Evolutionary conservation across 1,140 invertebrate species (phyloP).

Genomic region (Solenopsis invicta): DNA sequence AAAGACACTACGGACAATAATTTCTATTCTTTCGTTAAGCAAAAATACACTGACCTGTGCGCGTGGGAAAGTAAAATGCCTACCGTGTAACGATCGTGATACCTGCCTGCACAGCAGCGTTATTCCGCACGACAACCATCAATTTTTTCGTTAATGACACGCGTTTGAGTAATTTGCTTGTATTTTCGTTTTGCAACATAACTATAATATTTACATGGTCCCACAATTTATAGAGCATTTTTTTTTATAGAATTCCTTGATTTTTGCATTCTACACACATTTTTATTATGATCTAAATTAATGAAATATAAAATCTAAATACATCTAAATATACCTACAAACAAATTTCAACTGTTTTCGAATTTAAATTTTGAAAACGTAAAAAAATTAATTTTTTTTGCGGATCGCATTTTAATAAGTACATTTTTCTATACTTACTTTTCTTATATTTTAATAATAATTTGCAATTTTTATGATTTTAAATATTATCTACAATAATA

Average conservation of each 20-base stretch:
- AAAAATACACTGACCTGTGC: conserved; percentile 42
- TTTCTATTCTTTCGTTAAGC: conserved; percentile 53
- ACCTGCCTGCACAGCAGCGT: background rate
- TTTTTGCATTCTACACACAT: background rate
- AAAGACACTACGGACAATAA: conserved; percentile 12
- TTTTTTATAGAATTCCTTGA: background rate
- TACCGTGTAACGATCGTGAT: conserved; percentile 22
- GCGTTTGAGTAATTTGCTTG: conserved; percentile 11
- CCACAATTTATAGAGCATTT: background rate
- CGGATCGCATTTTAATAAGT: too few species aligned
- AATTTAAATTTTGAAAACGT: background rate
- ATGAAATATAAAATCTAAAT: background rate
- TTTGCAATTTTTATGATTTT: too few species aligned
- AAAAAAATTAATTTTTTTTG: background rate
- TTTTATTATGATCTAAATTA: background rate
- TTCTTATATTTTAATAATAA: too few species aligned
- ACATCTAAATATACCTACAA: background rate
- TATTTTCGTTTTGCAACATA: conserved; percentile 30
- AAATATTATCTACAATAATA: too few species aligned
- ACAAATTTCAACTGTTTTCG: background rate
- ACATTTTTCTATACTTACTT: too few species aligned
- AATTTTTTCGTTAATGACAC: conserved; percentile 54
- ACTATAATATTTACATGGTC: background rate
- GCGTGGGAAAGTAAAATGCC: conserved; percentile 53
- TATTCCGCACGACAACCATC: conserved; percentile 38